Evolutionary conservation across 2,113 vertebrate species (phyloP), one percentile per base, ranked within the genome.

Genomic region (Vimba vimba): DNA sequence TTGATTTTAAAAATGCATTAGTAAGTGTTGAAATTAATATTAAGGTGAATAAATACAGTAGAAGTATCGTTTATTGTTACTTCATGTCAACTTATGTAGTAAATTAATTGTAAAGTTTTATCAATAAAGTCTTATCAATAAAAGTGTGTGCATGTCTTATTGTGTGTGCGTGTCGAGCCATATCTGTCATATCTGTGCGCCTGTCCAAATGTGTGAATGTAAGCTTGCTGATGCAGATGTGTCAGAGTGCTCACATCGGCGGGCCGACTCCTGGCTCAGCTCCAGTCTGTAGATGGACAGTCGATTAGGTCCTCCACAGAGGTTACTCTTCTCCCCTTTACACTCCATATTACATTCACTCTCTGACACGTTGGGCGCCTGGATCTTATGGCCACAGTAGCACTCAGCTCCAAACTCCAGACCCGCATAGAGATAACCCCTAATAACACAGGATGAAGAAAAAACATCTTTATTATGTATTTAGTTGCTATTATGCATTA

Each of bases 361-460:
- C 47, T 98, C 96, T 0, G 97, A 97, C 88, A 93, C 93, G 1
- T 98, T 99, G 0, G 91, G 13, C 0, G 96, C 96, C 93, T 99
- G 97, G 91, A 99, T 96, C 93, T 97, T 98, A 95, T 99, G 98
- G 43, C 98, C 97, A 0, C 98, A 99, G 95, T 97, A 99, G 90
- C 98, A 99, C 91, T 99, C 98, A 0, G 98, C 97, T 0, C 98
- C 98, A 0, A 99, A 99, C 92, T 99, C 98, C 94, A 99, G 94
- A 66, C 98, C 98, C 0, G 98, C 97, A 0, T 95, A 99, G 92
- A 97, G 95, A 93, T 98, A 99, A 0, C 98, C 98, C 92, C 98
- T 99, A 86, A 25, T 84, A n/a, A 87, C 7, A 91, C 71, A 19
- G 74, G 66, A 17, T 27, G 21, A 57, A 27, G n/a, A 39, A 82